A percentile compares a stretch with the other conserved stretches of the same genome.
These are phyloP conservation scores for Fregata magnificens DNA, from an alignment of 2,113 vertebrate genomes.

Conservation along the genomic window DNA sequence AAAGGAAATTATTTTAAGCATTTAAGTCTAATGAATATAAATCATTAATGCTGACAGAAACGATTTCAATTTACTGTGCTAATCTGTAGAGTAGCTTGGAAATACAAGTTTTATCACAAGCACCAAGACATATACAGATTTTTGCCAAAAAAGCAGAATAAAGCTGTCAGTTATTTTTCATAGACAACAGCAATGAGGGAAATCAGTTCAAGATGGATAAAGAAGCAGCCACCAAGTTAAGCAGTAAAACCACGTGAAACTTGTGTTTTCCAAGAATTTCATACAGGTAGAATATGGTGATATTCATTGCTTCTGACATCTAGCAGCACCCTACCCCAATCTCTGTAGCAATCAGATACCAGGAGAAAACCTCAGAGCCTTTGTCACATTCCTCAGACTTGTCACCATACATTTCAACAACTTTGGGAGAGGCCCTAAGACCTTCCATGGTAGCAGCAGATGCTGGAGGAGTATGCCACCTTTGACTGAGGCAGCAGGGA, in stretches of 20 bases:
- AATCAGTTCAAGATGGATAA: neutral
- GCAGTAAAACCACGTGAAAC: neutral
- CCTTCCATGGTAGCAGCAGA: neutral
- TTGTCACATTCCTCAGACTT: neutral
- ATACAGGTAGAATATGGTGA: neutral
- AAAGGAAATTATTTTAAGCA: neutral
- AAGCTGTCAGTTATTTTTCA: neutral
- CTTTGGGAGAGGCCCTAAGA: neutral
- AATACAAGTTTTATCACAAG: neutral
- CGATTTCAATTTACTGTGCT: neutral
- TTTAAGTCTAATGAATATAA: neutral
- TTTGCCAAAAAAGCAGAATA: neutral
- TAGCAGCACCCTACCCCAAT: neutral
- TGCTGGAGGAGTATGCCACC: neutral
- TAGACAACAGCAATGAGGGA: neutral
- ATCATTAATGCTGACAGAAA: neutral
- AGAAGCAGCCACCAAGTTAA: neutral
- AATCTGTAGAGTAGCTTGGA: neutral
- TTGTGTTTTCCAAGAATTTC: neutral
- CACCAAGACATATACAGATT: neutral
- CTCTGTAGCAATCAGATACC: neutral
- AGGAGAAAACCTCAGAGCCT: neutral
- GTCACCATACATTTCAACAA: neutral
- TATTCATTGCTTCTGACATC: neutral
- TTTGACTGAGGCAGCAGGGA: neutral